Conservation (phyloP, 2,888 invertebrate genomes). For the Entomobrya multifasciata region DNA sequence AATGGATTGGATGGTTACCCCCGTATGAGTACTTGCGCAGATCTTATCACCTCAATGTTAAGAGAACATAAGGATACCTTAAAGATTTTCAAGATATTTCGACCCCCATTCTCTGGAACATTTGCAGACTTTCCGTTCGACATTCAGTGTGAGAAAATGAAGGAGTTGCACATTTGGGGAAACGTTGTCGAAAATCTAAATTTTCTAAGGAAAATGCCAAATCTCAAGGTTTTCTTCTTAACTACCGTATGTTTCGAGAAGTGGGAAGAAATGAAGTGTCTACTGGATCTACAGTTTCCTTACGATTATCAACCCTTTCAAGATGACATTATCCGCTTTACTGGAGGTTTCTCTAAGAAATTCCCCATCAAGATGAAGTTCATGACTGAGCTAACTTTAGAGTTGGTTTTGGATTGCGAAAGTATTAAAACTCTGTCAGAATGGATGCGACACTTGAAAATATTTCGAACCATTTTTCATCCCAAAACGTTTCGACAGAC, state of each 20-base stretch:
- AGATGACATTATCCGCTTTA: background rate
- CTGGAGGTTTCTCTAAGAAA: background rate
- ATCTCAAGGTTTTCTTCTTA: background rate
- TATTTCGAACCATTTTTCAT: background rate
- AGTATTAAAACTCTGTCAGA: background rate
- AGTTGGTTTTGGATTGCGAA: background rate
- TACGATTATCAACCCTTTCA: background rate
- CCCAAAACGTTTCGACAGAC: background rate
- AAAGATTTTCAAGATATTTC: conserved; percentile 7
- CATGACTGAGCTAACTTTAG: background rate
- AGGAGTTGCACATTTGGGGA: background rate
- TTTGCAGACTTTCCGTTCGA: background rate
- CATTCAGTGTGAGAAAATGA: background rate
- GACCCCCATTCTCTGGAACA: background rate
- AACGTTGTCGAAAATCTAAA: background rate
- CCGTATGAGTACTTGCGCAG: no score
- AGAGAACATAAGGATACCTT: background rate
- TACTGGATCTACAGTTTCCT: background rate
- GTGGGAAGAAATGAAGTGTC: background rate
- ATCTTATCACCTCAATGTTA: background rate
- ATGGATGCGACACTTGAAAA: conserved; percentile 15
- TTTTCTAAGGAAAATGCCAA: conserved; percentile 14
- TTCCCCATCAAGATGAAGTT: background rate
- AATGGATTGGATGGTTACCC: background rate
- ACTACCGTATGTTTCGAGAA: background rate